phyloP scores from a whole-genome alignment of 2,797 vertebrate genomes.

The Vireo griseus region DNA sequence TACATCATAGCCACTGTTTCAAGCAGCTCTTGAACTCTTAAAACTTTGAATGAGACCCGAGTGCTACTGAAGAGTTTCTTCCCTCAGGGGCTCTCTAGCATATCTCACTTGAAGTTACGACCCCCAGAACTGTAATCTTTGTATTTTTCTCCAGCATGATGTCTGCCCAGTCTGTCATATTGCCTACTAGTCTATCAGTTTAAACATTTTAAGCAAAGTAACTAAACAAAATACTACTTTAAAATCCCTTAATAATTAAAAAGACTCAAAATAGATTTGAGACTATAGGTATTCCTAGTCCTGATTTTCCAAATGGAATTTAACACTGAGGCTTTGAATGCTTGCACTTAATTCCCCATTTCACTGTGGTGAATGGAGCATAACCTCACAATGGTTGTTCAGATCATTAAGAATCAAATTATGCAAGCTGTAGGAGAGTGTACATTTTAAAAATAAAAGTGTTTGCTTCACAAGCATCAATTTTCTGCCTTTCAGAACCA shows the following conservation, averaged over 20 bases:
- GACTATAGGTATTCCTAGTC: background rate
- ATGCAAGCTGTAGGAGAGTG: background rate
- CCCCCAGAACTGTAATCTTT: background rate
- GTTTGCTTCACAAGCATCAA: background rate
- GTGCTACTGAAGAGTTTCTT: background rate
- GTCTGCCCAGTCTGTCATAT: background rate
- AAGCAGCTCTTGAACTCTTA: background rate
- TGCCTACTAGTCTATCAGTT: background rate
- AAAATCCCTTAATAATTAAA: background rate
- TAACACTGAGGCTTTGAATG: background rate
- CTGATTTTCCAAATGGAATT: background rate
- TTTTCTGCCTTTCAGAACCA: background rate
- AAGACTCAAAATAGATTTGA: background rate
- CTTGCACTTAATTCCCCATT: background rate
- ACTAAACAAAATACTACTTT: background rate
- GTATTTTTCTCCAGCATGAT: background rate
- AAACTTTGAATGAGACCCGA: background rate
- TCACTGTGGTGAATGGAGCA: background rate
- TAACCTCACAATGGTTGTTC: background rate
- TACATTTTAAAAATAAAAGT: background rate
- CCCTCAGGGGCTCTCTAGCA: background rate
- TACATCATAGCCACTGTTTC: background rate
- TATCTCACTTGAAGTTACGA: background rate
- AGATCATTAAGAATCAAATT: background rate
- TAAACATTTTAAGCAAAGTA: background rate